phyloP scores from a whole-genome alignment of 2,888 invertebrate species.

The Mimas tiliae region DNA sequence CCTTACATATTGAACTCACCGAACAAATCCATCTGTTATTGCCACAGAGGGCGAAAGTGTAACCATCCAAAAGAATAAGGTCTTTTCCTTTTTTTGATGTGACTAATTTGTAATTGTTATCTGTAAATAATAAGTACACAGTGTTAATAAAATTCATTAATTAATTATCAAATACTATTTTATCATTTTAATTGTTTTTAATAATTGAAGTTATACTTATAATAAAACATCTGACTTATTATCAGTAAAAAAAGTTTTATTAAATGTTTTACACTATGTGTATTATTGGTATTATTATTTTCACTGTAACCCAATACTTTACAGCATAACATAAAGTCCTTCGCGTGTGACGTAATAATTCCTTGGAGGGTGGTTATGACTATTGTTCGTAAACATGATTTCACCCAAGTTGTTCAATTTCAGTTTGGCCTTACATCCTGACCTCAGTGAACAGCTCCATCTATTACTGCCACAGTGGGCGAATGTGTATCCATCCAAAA shows the following conservation, averaged over 20 bases:
- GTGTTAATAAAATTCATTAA: too few species aligned
- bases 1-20: background rate
- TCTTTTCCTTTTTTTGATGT: slow-evolving; percentile 6
- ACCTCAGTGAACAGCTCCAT: background rate
- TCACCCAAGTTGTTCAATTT: background rate
- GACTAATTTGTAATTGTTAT: background rate
- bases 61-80: slow-evolving; percentile 5
- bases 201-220: too few species aligned
- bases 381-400: background rate
- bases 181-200: too few species aligned
- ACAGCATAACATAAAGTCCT: background rate
- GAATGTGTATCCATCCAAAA: slow-evolving; percentile 9
- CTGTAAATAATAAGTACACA: background rate
- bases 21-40: slow-evolving; percentile 1
- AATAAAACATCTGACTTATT: too few species aligned
- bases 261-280: too few species aligned
- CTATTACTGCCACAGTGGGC: background rate
- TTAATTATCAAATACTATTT: too few species aligned
- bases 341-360: background rate
- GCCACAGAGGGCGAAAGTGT: background rate
- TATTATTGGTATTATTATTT: background rate
- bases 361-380: background rate
- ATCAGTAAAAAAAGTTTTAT: too few species aligned
- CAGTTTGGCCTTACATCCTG: background rate
- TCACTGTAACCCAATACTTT: background rate